Percentiles rank a stretch among this genome's conserved stretches.
phyloP scores from a whole-genome alignment of 2,888 invertebrate genomes.

The Platerodrilus igneus region DNA sequence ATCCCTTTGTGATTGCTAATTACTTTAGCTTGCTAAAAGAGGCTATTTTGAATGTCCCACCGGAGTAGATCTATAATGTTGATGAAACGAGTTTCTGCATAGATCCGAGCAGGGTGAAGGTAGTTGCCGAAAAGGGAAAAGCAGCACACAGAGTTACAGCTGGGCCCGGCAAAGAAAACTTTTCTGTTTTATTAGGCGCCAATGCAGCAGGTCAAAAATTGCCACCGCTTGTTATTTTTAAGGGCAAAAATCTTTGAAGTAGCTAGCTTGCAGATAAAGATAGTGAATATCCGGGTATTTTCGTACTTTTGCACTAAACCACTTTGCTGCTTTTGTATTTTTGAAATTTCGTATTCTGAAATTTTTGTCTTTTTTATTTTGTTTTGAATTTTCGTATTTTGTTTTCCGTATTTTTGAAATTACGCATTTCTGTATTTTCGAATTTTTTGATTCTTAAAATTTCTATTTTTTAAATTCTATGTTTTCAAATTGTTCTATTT shows the following conservation, averaged over 20 bases:
- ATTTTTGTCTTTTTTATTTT: too few relatives aligned
- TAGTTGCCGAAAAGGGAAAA: slow-evolving; percentile 14
- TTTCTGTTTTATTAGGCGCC: slow-evolving; percentile 27
- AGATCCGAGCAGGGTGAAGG: slow-evolving; percentile 15
- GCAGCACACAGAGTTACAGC: slow-evolving; percentile 23
- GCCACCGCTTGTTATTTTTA: slow-evolving; percentile 35
- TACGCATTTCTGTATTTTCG: too few relatives aligned
- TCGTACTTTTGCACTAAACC: too few relatives aligned
- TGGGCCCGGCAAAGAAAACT: slow-evolving; percentile 31
- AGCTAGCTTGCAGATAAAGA: slow-evolving; percentile 28
- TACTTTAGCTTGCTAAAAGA: slow-evolving; percentile 14
- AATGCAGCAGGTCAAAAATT: slow-evolving; percentile 29
- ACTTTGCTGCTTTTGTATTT: too few relatives aligned
- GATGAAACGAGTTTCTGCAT: slow-evolving; percentile 20
- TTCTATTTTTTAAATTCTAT: too few relatives aligned
- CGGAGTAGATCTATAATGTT: slow-evolving; percentile 15
- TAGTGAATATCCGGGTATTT: slow-evolving; percentile 28
- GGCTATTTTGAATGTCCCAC: slow-evolving; percentile 3
- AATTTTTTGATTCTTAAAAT: too few relatives aligned
- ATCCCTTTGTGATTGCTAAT: slow-evolving; percentile 25
- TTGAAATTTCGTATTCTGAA: too few relatives aligned
- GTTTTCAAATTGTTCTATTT: too few relatives aligned
- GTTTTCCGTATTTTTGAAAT: too few relatives aligned
- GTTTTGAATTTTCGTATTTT: too few relatives aligned
- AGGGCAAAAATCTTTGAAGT: slow-evolving; percentile 35